phyloP scores from a whole-genome alignment of 2,113 vertebrate species.

The Columbina picui region DNA sequence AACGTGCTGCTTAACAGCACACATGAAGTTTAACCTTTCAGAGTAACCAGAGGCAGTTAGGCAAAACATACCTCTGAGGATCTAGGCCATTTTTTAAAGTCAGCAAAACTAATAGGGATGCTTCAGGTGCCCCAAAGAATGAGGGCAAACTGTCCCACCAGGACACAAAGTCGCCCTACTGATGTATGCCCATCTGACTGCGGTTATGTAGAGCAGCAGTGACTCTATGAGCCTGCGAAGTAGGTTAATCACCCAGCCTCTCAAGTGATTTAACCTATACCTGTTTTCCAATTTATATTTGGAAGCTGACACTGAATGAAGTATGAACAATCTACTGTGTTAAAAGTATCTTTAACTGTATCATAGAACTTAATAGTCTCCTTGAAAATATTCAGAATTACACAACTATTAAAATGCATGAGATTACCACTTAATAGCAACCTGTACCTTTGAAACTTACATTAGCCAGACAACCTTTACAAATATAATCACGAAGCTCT shows the following conservation, averaged over 20 bases:
- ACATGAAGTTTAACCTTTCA: background rate
- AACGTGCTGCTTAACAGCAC: background rate
- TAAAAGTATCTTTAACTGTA: background rate
- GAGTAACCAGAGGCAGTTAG: background rate
- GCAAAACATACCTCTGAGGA: background rate
- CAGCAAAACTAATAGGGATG: background rate
- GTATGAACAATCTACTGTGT: background rate
- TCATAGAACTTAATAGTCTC: background rate
- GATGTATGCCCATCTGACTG: background rate
- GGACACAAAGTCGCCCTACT: background rate
- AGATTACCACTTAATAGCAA: slow-evolving; percentile 20
- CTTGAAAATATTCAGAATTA: slow-evolving; percentile 32
- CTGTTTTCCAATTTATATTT: slow-evolving; percentile 15
- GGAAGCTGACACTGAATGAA: slow-evolving; percentile 23
- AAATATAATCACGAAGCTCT: slow-evolving; percentile 30
- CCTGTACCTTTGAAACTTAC: slow-evolving; percentile 35
- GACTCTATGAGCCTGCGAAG: background rate
- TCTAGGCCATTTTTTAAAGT: background rate
- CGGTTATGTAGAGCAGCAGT: background rate
- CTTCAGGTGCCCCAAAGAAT: background rate
- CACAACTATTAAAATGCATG: slow-evolving; percentile 60
- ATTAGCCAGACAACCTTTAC: slow-evolving; percentile 27
- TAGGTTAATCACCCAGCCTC: slow-evolving; percentile 31
- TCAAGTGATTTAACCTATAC: slow-evolving; percentile 12
- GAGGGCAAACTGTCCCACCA: slow-evolving; percentile 1